These are phyloP conservation scores for Salmo trutta DNA, from an alignment of 2,797 vertebrate genomes.

Conservation along the genomic window DNA sequence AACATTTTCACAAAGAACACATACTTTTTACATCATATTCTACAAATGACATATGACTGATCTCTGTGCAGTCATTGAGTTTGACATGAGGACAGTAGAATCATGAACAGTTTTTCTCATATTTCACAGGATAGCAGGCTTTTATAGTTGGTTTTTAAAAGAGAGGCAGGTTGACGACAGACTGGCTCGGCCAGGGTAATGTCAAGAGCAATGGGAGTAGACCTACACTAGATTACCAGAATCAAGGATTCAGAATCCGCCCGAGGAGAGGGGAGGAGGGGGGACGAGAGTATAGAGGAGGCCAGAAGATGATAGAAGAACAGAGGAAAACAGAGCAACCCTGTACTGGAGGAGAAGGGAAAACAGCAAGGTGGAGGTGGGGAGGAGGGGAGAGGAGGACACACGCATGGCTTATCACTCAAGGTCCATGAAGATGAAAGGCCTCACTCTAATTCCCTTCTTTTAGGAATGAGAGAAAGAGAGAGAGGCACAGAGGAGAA, in stretches of 20 bases:
- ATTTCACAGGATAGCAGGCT: too few species aligned
- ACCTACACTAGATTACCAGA: neutral
- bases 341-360: neutral
- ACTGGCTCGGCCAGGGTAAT: neutral
- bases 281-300: too few species aligned
- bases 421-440: constrained; percentile 44
- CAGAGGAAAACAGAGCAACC: neutral
- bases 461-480: constrained; percentile 15
- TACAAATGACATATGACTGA: too few species aligned
- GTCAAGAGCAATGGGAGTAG: too few species aligned
- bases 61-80: too few species aligned
- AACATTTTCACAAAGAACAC: too few species aligned
- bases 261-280: constrained; percentile 16
- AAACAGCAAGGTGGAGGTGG: neutral
- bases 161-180: neutral
- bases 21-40: too few species aligned
- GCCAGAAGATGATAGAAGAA: too few species aligned
- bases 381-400: neutral
- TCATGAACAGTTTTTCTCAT: too few species aligned
- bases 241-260: neutral
- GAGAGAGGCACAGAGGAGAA: too few species aligned
- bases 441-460: neutral
- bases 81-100: too few species aligned
- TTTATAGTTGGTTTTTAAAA: too few species aligned
- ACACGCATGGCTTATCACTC: constrained; percentile 24